Base-by-base conservation (phyloP, 2,113 vertebrate genomes). In the Ailurus styani region DNA sequence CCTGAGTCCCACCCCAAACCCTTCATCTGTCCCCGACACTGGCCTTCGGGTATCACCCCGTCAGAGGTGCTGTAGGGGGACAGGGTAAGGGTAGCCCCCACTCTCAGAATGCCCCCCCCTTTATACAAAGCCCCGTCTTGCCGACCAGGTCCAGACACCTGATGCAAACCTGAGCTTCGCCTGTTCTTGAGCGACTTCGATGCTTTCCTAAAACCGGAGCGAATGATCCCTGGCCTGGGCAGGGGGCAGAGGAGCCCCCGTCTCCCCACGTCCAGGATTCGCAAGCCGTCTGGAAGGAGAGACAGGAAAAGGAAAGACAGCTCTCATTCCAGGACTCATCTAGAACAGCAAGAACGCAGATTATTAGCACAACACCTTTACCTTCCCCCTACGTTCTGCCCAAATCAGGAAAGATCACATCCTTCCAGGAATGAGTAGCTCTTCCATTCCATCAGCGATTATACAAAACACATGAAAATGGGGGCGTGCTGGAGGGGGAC, bases 1-100 rank as follows among this genome's bases (percentile, higher is more conserved):
- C 20, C 4, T 0, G 1, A 55, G 27, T 57, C 12, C 31, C 31
- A 42, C 29, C 55, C 13, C 68, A 8, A n/a, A 52, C 27, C 3
- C 45, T 31, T 66, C 12, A 11, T 18, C 42, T 4, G 0, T 18
- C 7, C 25, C 37, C 17, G 1, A 29, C 4, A 21, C 60, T 52
- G 68, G 31, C 45, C 3, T n/a, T 25, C 62, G 7, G n/a, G n/a
- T 29, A 12, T n/a, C 54, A 31, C 57, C 20, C 50, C 27, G 15
- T 64, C 17, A 2, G 87, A 64, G 27, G 23, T 50, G 62, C 31
- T 0, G 8, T 12, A 10, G 5, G 21, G 9, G 52, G n/a, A 47
- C 11, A 29, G 21, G 27, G 25, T n/a, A 47, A 42, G 37, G 29
- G 52, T 15, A 9, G 3, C 15, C 18, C 31, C 68, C 21, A 2